Percentiles rank a stretch among this genome's conserved stretches.
Evolutionary conservation across 2,113 vertebrate species (phyloP).

Genomic region (Platichthys stellatus): DNA sequence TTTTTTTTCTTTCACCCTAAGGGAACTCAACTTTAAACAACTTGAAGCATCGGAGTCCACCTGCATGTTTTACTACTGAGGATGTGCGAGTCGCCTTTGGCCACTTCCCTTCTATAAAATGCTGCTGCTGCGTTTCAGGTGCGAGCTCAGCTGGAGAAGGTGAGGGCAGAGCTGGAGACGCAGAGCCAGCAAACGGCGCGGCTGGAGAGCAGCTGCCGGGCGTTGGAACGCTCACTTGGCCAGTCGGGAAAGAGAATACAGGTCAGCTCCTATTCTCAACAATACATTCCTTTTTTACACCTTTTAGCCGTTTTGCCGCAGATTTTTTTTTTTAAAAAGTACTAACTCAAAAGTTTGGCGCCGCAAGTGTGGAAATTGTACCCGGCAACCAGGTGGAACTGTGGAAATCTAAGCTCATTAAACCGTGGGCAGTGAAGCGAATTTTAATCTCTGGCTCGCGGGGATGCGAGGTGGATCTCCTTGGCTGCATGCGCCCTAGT

Average conservation of each 20-base stretch:
- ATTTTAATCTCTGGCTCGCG: slow-evolving; percentile 58
- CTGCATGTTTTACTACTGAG: neutral
- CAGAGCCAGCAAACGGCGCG: slow-evolving; percentile 90
- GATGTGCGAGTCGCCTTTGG: neutral
- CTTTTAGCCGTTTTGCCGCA: neutral
- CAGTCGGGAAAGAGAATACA: slow-evolving; percentile 89
- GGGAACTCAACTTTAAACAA: no score
- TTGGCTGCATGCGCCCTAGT: slow-evolving; percentile 30
- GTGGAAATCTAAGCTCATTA: slow-evolving; percentile 61
- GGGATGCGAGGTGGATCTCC: slow-evolving; percentile 39
- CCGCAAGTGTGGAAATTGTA: neutral
- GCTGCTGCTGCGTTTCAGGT: slow-evolving; percentile 47
- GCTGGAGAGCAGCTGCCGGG: slow-evolving; percentile 92
- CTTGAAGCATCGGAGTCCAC: slow-evolving; percentile 7
- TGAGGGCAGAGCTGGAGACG: slow-evolving; percentile 87
- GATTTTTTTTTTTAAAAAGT: neutral
- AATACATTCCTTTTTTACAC: neutral
- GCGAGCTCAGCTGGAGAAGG: slow-evolving; percentile 86
- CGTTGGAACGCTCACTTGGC: slow-evolving; percentile 90
- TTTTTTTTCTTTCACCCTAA: no score
- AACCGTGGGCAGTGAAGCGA: slow-evolving; percentile 48
- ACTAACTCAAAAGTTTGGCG: slow-evolving; percentile 8
- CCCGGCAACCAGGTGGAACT: slow-evolving; percentile 41
- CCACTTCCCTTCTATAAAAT: neutral
- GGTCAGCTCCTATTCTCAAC: slow-evolving; percentile 74